A percentile compares a stretch with the other conserved stretches of the same genome.
phyloP scores from a whole-genome alignment of 2,797 vertebrate genomes.

The Leontocebus nigricollis region DNA sequence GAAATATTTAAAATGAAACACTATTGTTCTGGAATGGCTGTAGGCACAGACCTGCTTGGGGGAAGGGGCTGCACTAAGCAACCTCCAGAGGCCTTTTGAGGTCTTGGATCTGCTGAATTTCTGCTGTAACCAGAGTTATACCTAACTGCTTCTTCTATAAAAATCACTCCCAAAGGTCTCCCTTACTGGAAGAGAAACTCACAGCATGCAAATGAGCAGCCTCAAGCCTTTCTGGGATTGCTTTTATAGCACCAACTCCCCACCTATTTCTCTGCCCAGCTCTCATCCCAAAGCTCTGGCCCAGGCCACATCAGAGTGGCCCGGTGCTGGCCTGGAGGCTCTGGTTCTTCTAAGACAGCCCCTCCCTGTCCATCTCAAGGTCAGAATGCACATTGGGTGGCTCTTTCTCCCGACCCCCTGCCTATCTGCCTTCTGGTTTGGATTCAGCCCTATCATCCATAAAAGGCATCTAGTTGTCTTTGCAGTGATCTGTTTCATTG shows the following conservation, averaged over 20 bases:
- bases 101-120: slow-evolving; percentile 55
- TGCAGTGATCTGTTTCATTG: background rate
- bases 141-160: slow-evolving; percentile 51
- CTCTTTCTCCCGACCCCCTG: rapidly evolving
- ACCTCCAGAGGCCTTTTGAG: slow-evolving; percentile 14
- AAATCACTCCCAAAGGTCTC: slow-evolving; percentile 57
- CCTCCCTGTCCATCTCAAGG: background rate
- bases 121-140: slow-evolving; percentile 42
- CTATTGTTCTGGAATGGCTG: slow-evolving; percentile 8
- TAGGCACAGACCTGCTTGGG: background rate
- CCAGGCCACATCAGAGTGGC: background rate
- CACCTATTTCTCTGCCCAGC: background rate
- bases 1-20: slow-evolving; percentile 41
- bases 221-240: slow-evolving; percentile 23
- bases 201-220: slow-evolving; percentile 50
- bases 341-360: background rate
- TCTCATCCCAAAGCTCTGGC: background rate
- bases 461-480: slow-evolving; percentile 10
- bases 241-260: background rate
- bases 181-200: slow-evolving; percentile 39
- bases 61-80: background rate
- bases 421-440: background rate
- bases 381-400: background rate
- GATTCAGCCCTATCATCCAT: background rate
- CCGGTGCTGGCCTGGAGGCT: background rate